Conservation (phyloP, 2,113 vertebrate species). For the Apaloderma vittatum region DNA sequence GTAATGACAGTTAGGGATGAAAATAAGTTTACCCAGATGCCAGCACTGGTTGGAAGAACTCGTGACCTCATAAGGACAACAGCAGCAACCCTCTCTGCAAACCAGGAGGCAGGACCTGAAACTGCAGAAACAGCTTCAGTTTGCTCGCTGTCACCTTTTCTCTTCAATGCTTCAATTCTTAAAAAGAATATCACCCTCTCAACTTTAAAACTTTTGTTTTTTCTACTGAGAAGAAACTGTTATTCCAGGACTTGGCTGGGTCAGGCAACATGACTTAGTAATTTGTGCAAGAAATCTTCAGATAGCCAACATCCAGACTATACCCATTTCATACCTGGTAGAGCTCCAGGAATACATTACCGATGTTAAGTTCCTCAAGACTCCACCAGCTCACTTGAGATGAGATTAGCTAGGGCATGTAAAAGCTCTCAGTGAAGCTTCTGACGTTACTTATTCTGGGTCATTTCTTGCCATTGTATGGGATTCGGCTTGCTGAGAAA, state of each 20-base stretch:
- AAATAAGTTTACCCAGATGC: neutral
- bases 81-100: neutral
- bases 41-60: neutral
- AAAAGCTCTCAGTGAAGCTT: neutral
- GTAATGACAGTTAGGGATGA: neutral
- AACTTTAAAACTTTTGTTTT: neutral
- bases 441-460: neutral
- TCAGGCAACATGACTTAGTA: neutral
- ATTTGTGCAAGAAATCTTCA: neutral
- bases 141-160: neutral
- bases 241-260: neutral
- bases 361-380: neutral
- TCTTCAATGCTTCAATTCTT: neutral
- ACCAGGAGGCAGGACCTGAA: neutral
- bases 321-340: neutral
- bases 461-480: neutral
- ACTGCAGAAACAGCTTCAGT: neutral
- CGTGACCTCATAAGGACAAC: neutral
- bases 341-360: neutral
- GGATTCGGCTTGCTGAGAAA: neutral
- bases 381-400: neutral
- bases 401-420: fast-evolving
- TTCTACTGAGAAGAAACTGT: neutral
- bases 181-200: neutral
- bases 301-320: neutral